Percentiles rank a stretch among this genome's conserved stretches.
These are phyloP conservation scores for Cheilosia variabilis DNA, from an alignment of 2,888 invertebrate species.

Conservation along the genomic window DNA sequence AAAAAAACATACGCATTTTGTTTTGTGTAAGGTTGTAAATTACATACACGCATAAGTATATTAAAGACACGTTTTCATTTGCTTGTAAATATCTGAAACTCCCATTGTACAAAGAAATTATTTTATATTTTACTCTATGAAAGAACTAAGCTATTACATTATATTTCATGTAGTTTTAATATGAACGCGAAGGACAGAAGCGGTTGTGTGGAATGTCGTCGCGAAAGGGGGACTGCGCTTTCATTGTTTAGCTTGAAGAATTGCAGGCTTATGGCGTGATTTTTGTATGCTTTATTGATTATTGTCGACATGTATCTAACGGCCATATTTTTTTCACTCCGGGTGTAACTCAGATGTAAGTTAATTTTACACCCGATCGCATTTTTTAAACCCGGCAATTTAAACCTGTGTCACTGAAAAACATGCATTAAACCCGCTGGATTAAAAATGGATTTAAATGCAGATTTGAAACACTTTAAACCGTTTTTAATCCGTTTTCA, in stretches of 20 bases:
- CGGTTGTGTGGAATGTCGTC: conserved; percentile 11
- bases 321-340: too few species aligned
- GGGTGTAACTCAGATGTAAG: too few species aligned
- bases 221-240: not conserved
- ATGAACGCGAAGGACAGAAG: not conserved
- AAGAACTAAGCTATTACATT: conserved; percentile 5
- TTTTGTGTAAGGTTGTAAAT: conserved; percentile 28
- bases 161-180: conserved; percentile 9
- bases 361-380: too few species aligned
- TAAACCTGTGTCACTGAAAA: too few species aligned
- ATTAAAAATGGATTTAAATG: too few species aligned
- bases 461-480: too few species aligned
- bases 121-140: conserved; percentile 18
- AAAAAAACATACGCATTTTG: conserved; percentile 9
- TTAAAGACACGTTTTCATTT: conserved; percentile 47
- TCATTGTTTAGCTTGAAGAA: not conserved
- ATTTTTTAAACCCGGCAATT: too few species aligned
- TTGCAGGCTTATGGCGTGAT: too few species aligned
- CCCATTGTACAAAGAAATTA: conserved; percentile 49
- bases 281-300: too few species aligned
- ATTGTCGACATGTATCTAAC: not conserved
- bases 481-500: too few species aligned
- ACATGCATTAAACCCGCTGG: too few species aligned
- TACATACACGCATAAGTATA: conserved; percentile 30
- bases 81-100: conserved; percentile 61